A percentile compares a stretch with the other conserved stretches of the same genome.
phyloP scores from a whole-genome alignment of 2,888 invertebrate genomes.

The Caenorhabditis panamensis region DNA sequence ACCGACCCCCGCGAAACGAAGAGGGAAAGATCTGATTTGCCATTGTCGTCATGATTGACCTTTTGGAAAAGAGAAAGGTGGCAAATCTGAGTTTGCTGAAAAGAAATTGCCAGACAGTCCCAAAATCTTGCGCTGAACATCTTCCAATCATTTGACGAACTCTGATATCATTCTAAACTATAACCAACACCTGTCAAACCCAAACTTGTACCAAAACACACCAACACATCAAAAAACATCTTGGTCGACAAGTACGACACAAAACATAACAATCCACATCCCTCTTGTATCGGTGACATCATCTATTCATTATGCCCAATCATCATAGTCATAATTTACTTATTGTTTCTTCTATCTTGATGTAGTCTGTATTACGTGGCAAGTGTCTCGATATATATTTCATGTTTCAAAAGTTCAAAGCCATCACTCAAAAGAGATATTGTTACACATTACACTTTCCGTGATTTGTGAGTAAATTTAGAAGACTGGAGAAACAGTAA shows the following conservation, averaged over 20 bases:
- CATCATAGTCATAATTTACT: slow-evolving; percentile 9
- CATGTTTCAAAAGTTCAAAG: neutral
- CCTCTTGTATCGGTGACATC: slow-evolving; percentile 41
- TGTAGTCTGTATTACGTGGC: slow-evolving; percentile 25
- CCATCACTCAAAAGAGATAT: too few relatives aligned
- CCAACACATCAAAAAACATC: slow-evolving; percentile 18
- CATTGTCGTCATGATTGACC: slow-evolving; percentile 54
- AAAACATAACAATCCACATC: neutral
- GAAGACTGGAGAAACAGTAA: too few relatives aligned
- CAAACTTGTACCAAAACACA: slow-evolving; percentile 7
- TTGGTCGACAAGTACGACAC: neutral
- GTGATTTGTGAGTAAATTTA: slow-evolving; percentile 40
- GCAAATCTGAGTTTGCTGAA: neutral
- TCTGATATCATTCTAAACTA: too few relatives aligned
- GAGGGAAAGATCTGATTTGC: slow-evolving; percentile 7
- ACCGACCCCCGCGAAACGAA: slow-evolving; percentile 11
- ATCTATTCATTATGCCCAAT: slow-evolving; percentile 12
- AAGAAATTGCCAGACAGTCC: neutral
- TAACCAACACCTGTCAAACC: too few relatives aligned
- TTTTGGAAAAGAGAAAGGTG: slow-evolving; percentile 16
- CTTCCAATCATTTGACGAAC: neutral
- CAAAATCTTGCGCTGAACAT: neutral
- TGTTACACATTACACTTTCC: slow-evolving; percentile 2
- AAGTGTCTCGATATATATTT: neutral
- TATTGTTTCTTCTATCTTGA: slow-evolving; percentile 37